Evolutionary conservation across 2,797 vertebrate genomes (phyloP), one percentile per base, ranked within the genome.

Genomic region (Prionace glauca): DNA sequence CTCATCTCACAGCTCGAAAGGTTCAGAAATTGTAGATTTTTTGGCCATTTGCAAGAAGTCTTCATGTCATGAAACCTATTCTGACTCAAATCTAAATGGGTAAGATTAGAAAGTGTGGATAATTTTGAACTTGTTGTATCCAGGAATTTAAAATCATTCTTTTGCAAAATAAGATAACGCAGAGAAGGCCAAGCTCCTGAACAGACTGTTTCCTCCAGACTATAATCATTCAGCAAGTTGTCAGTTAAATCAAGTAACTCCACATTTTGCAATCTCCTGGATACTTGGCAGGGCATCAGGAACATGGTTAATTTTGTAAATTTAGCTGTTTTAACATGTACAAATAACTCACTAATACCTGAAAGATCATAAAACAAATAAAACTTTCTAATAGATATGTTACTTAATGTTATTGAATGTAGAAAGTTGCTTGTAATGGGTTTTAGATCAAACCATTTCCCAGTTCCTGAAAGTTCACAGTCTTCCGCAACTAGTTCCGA

Each of bases 241-340:
- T 96, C 96, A 94, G 96, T 97, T 3, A 98, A 96, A 96, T 98
- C 98, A 87, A 98, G 96, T 96, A 98, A 98, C 26, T 97, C 90
- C 60, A 98, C 81, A 0, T 97, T 97, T 18, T 0, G 77, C 95
- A 98, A 97, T 79, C 95, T 1, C 5, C 0, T n/a, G 10, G 97
- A 97, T 92, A 98, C 96, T 0, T 0, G 0, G 50, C 97, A 98
- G 9, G 98, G 96, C 95, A 98, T 97, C 92, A 98, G 96, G 74
- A 97, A 98, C 60, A 98, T 97, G 0, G 96, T 98, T 84, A 97
- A 96, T 62, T 97, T 97, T 96, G 96, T 96, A 12, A 98, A 56
- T 2, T 96, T 97, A 65, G 98, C 62, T 29, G 94, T 96, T 95
- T 96, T 97, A 22, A 98, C 56, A 79, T 95, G 24, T 45, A 20